Percentiles rank a stretch among this genome's conserved stretches.
These are phyloP conservation scores for Pygoscelis adeliae DNA, from an alignment of 2,113 vertebrate genomes.

Conservation along the genomic window DNA sequence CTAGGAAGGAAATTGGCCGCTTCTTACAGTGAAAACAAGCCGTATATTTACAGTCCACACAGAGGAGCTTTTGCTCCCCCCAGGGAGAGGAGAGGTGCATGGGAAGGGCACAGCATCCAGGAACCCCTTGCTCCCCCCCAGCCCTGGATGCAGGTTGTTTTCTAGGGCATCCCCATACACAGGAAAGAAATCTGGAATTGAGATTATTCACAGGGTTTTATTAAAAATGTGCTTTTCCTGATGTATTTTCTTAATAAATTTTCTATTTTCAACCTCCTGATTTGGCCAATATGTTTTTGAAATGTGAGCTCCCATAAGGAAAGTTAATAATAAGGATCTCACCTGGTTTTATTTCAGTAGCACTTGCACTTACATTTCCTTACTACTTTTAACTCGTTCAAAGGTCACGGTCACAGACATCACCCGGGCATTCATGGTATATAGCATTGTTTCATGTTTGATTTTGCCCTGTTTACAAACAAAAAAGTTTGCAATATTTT, in stretches of 20 bases:
- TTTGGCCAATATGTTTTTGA: not conserved
- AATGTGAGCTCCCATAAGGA: not conserved
- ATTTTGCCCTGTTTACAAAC: not conserved
- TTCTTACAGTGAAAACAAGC: not conserved
- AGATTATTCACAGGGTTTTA: not conserved
- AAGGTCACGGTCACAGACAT: not conserved
- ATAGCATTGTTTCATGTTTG: not conserved
- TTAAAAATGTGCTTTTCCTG: not conserved
- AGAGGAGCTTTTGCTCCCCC: not conserved
- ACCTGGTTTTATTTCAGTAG: not conserved
- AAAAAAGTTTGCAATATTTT: not conserved
- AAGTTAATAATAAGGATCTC: not conserved
- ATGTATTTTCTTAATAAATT: not conserved
- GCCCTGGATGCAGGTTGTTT: accelerated
- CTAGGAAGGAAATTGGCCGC: not conserved
- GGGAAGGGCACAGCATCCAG: not conserved
- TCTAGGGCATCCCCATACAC: not conserved
- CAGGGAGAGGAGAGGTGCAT: accelerated
- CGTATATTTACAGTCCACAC: accelerated
- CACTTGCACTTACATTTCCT: not conserved
- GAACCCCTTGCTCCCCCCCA: not conserved
- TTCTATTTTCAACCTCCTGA: not conserved
- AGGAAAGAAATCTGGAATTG: not conserved
- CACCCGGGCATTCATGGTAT: not conserved
- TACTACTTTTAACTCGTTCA: not conserved